Evolutionary conservation across 2,113 vertebrate species (phyloP), one percentile per base, ranked within the genome.

Genomic region (Dryoscopus gambensis): DNA sequence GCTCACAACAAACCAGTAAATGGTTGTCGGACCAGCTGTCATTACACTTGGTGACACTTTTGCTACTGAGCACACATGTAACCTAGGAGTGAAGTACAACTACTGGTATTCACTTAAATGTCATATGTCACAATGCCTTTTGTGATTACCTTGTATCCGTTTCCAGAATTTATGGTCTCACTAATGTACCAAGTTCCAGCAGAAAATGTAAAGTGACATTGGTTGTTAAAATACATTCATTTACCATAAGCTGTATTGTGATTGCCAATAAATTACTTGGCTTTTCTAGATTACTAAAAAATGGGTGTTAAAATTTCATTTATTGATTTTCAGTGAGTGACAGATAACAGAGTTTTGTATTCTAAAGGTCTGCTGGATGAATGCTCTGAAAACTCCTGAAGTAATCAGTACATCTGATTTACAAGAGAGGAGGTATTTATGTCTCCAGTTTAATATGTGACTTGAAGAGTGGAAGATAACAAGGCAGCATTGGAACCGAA

Each of bases 61-160:
- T 44, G 10, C 21, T 77, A 6, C 55, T 70, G 73, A 56, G n/a
- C 4, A 40, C 10, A 4, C 1, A 0, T 10, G 7, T 80, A 30
- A 15, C 15, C 10, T 28, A 30, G 39, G 33, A 82, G 24, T 30
- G 21, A 81, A 52, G 27, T 44, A 33, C 27, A 71, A 2, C 35
- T 68, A 21, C 21, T 39, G 19, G 11, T 49, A 52, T 49, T 78
- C 11, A 9, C 28, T 84, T 68, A 31, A 63, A 60, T 64, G 39
- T 70, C 9, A 0, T 14, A 8, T n/a, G 33, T 55, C 55, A 55
- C 11, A 9, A 11, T 22, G 39, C 5, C 42, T 59, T 89, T 64
- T 70, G 28, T 68, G 62, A 28, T 73, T 71, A 30, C 24, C 5
- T 13, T 71, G 13, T 50, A 20, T 64, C 30, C 73, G 2, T 69